These are phyloP conservation scores for Plectropomus leopardus DNA, from an alignment of 2,113 vertebrate species.

Conservation along the genomic window DNA sequence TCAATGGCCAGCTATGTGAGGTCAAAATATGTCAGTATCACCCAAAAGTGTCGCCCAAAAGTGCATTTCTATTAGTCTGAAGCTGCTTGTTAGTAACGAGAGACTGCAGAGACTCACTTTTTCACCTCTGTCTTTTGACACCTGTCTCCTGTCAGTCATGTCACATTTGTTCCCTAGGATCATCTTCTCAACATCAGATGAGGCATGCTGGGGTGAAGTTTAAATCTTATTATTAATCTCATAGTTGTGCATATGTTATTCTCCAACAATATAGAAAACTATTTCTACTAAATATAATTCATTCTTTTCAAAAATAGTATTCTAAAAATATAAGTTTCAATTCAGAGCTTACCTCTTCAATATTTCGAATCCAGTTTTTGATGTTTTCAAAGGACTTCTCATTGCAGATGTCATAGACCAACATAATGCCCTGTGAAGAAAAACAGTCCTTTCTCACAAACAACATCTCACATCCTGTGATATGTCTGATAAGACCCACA, in stretches of 20 bases:
- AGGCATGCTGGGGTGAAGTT: conserved; percentile 89
- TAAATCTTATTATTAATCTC: neutral
- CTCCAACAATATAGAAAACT: neutral
- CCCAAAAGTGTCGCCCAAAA: neutral
- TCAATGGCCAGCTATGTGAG: conserved; percentile 94
- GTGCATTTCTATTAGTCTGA: neutral
- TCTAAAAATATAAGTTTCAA: neutral
- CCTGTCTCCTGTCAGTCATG: conserved; percentile 98
- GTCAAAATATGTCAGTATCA: conserved; percentile 27
- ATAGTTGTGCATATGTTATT: neutral
- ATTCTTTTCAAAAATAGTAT: too few species aligned
- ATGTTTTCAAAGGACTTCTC: conserved; percentile 99
- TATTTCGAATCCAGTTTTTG: conserved; percentile 99
- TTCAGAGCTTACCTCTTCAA: conserved; percentile 91
- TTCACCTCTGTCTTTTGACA: conserved; percentile 97
- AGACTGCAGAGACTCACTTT: conserved; percentile 85
- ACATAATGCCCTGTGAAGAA: conserved; percentile 93
- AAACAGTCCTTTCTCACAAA: neutral
- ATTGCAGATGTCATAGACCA: conserved; percentile 98
- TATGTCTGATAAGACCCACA: neutral
- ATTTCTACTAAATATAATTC: neutral
- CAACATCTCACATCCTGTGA: neutral
- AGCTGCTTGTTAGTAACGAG: neutral
- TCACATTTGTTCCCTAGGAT: conserved; percentile 98
- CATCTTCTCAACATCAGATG: conserved; percentile 98